Evolutionary conservation across 2,113 vertebrate species (phyloP).

Genomic region (Rhipidura dahli): DNA sequence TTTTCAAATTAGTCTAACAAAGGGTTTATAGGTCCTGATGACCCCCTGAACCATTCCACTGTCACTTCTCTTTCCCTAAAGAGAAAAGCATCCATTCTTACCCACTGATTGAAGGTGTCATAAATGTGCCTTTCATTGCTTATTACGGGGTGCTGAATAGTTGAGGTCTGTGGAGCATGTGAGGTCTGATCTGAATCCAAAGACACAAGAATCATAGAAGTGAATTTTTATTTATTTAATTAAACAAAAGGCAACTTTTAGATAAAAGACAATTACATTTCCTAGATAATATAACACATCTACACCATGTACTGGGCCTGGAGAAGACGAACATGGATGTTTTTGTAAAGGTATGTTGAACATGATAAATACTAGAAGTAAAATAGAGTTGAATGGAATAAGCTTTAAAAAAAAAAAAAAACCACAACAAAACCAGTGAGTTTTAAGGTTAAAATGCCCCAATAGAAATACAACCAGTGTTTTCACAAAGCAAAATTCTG

Average conservation of each 20-base stretch:
- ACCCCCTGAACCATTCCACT: background rate
- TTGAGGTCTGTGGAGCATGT: conserved; percentile 17
- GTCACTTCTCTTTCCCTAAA: background rate
- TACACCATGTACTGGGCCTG: background rate
- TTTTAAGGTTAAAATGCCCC: background rate
- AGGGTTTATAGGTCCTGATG: background rate
- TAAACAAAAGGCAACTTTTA: conserved; percentile 13
- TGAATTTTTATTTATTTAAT: background rate
- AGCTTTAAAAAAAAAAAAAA: background rate
- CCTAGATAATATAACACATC: background rate
- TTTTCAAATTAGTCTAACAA: background rate
- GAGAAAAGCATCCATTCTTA: conserved; percentile 58
- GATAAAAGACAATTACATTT: background rate
- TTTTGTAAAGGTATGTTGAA: background rate
- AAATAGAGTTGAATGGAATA: background rate
- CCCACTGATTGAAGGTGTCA: conserved; percentile 92
- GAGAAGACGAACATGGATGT: background rate
- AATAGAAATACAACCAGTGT: background rate
- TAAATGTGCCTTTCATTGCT: conserved; percentile 78
- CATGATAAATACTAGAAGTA: background rate
- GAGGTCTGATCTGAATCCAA: conserved; percentile 59
- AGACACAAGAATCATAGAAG: conserved; percentile 28
- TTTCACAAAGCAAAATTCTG: background rate
- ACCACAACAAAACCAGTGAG: background rate
- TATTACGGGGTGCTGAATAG: conserved; percentile 7